Base-by-base conservation (phyloP, 2,888 invertebrate species). In the Acheta domesticus region DNA sequence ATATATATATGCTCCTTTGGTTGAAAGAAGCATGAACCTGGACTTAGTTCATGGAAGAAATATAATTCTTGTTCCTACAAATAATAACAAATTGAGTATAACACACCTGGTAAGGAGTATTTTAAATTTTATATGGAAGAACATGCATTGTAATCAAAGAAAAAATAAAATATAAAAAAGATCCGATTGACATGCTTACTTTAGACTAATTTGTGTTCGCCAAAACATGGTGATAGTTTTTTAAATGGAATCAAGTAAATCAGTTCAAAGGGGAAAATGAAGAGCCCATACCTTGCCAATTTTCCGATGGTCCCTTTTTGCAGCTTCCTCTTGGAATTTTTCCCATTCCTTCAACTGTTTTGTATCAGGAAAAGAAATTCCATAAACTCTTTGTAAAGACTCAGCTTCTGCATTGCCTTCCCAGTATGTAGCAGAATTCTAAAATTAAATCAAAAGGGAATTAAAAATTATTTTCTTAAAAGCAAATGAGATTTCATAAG, bases 291-390 rank as follows among this genome's bases (percentile, higher is more conserved):
- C 93, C 87, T 90, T 91, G 82, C 98, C 98, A 85, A 99, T 92
- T 88, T 97, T 98, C 81, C 98, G 90, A 86, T 99, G 98, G 88
- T 99, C 98, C 79, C 98, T 90, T 86, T 97, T 98, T 0, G 98
- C 97, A 0, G 98, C 98, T 86, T 99, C 98, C 85, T 98, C 98
- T 86, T 99, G 99, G 82, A 99, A 91, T 80, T 93, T 92, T 85
- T 98, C 96, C 99, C 99, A 99, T 86, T 99, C 98, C 86, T 98
- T 99, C 82, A 99, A 88, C 85, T 96, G 97, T 84, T 99, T 99
- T 1, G 92, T 89, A 84, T 99, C 98, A 0, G 99, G 98, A 87
- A 99, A 99, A 62, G 98, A 98, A 80, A 99, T 97, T 0, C 96
- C 99, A 86, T 99, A 99, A 23, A 99, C 90, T 79, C 99, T 91